Evolutionary conservation across 2,888 invertebrate species (phyloP).

Genomic region (Ophion slaviceki): DNA sequence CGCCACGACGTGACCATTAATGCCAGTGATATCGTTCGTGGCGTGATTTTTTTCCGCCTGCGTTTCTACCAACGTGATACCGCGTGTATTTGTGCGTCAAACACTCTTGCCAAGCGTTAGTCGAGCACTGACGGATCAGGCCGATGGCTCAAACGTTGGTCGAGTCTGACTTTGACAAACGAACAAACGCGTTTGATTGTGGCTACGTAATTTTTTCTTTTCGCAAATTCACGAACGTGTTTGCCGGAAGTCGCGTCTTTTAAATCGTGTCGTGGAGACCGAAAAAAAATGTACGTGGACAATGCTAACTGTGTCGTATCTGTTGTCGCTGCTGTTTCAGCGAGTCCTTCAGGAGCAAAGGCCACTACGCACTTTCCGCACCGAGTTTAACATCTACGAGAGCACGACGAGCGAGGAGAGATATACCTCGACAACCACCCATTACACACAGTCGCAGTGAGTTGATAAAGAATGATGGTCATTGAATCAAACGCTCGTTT

Average conservation of each 20-base stretch:
- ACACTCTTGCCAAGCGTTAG: slow-evolving; percentile 41
- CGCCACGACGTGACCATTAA: not conserved
- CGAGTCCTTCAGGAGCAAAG: slow-evolving; percentile 83
- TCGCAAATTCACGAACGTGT: not conserved
- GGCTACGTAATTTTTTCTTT: not conserved
- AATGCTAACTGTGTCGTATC: slow-evolving; percentile 76
- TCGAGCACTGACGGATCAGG: slow-evolving; percentile 18
- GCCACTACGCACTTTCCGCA: slow-evolving; percentile 91
- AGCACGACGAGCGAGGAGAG: slow-evolving; percentile 88
- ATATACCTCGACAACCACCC: slow-evolving; percentile 86
- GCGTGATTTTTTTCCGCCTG: slow-evolving; percentile 50
- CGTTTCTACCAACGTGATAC: slow-evolving; percentile 32
- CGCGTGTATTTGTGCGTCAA: slow-evolving; percentile 17
- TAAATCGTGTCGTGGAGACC: not conserved
- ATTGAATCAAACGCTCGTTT: not conserved
- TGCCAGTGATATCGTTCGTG: slow-evolving; percentile 39
- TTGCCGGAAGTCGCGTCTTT: not conserved
- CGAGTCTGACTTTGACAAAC: not conserved
- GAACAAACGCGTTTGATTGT: not conserved
- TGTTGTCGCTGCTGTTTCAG: slow-evolving; percentile 79
- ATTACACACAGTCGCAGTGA: slow-evolving; percentile 87
- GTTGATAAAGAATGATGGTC: slow-evolving; percentile 78
- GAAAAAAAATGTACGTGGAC: slow-evolving; percentile 24
- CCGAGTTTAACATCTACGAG: slow-evolving; percentile 91
- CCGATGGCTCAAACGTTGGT: slow-evolving; percentile 6